A percentile compares a stretch with the other conserved stretches of the same genome.
These are phyloP conservation scores for Dasypogon diadema DNA, from an alignment of 2,888 invertebrate species.

Conservation along the genomic window DNA sequence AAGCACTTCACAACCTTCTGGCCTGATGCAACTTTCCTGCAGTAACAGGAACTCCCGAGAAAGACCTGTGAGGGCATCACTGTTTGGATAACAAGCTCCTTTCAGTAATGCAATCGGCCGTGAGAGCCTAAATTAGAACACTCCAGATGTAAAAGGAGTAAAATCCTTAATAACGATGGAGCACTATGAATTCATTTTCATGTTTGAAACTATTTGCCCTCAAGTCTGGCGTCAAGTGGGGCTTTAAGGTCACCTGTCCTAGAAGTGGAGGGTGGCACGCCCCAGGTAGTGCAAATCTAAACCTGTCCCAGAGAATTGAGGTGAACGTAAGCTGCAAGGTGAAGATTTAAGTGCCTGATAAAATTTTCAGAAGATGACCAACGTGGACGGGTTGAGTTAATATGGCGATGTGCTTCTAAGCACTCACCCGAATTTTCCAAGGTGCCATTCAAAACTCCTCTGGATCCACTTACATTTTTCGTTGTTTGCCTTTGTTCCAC, in stretches of 20 bases:
- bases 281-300: background rate
- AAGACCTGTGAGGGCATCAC: too few species aligned
- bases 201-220: slow-evolving; percentile 21
- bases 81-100: background rate
- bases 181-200: slow-evolving; percentile 36
- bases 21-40: too few species aligned
- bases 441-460: background rate
- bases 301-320: background rate
- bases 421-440: background rate
- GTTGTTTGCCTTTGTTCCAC: background rate
- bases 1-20: too few species aligned
- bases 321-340: slow-evolving; percentile 33
- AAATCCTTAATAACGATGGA: slow-evolving; percentile 4
- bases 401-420: background rate
- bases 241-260: slow-evolving; percentile 25
- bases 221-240: slow-evolving; percentile 19
- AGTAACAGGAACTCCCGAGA: too few species aligned
- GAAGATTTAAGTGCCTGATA: slow-evolving; percentile 27
- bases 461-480: background rate
- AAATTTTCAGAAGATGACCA: slow-evolving; percentile 36
- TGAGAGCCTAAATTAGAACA: background rate
- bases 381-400: background rate
- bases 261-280: background rate
- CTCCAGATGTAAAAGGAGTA: background rate
- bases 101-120: background rate